Evolutionary conservation across 1,140 invertebrate genomes (phyloP).

Genomic region (Drosophila albomicans): DNA sequence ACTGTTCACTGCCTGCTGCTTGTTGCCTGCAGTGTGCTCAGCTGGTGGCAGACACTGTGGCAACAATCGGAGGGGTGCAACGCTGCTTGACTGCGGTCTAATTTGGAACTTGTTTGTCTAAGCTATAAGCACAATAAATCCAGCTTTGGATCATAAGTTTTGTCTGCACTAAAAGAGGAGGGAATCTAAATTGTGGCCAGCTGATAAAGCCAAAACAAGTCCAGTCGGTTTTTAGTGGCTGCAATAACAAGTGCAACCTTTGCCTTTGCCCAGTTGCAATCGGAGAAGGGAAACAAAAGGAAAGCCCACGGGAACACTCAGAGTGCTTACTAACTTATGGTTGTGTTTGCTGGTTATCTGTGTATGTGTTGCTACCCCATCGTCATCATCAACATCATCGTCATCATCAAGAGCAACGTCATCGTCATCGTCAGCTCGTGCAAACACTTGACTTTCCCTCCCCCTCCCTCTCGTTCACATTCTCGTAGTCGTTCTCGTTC

Average conservation of each 20-base stretch:
- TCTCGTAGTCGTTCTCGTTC: not conserved
- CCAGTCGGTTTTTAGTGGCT: conserved; percentile 1
- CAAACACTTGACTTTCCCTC: conserved; percentile 55
- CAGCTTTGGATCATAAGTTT: conserved; percentile 42
- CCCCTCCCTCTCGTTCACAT: not conserved
- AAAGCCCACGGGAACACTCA: conserved; percentile 22
- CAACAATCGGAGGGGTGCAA: conserved; percentile 17
- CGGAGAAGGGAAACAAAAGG: conserved; percentile 8
- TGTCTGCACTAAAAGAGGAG: conserved; percentile 20
- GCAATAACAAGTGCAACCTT: conserved; percentile 31
- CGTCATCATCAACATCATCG: conserved; percentile 15
- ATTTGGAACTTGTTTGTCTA: conserved; percentile 51
- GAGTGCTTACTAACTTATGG: conserved; percentile 37
- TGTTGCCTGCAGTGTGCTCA: conserved; percentile 14
- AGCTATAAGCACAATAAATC: conserved; percentile 53
- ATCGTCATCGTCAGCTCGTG: conserved; percentile 45
- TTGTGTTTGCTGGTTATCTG: conserved; percentile 19
- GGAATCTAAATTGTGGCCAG: conserved; percentile 22
- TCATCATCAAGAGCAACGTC: conserved; percentile 5
- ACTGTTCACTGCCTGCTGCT: conserved; percentile 13
- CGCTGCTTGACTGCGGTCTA: conserved; percentile 36
- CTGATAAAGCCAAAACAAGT: conserved; percentile 20
- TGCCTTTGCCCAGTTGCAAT: conserved; percentile 3
- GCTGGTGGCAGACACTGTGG: conserved; percentile 38
- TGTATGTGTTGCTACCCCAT: conserved; percentile 13